Evolutionary conservation across 2,797 vertebrate genomes (phyloP), one percentile per base, ranked within the genome.

Genomic region (Sebastes dallii): DNA sequence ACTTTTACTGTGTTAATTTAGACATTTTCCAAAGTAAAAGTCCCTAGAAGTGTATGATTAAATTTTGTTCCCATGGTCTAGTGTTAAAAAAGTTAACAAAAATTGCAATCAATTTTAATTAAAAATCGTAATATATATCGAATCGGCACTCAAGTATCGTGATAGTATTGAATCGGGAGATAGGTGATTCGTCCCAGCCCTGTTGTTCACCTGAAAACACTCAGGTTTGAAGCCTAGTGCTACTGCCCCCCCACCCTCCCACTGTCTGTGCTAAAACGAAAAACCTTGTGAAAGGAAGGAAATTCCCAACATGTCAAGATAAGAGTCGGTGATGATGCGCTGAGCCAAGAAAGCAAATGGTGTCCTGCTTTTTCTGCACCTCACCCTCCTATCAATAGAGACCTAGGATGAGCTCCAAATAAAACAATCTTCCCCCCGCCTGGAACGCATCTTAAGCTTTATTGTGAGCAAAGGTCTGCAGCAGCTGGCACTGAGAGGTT

Each of bases 381-480:
- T 77, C 86, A 83, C 82, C 81, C 83, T 86, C 86, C 84, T 91
- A 86, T 93, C 91, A 88, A 87, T 70, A 77, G 76, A 81, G 81
- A 64, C 73, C 81, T 78, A 92, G 88, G 92, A 94, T 94, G 94
- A 93, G 88, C 81, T 94, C 93, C 92, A 95, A 95, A 95, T 91
- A 93, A 93, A 96, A 94, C 89, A 92, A 90, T 90, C 92, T 90
- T 86, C 80, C 83, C 86, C 75, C 84, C 42, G 85, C 89, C 88
- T 93, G 93, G 91, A 95, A 94, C 75, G 73, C 93, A 93, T 93
- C 93, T 91, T 86, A 79, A 79, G 80, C 92, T 96, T 96, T 96
- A 96, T 96, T 95, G 91, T 92, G 95, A 95, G 92, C 95, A 96
- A 96, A 96, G 95, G 94, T 96, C 95, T 92, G 86, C 85, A 91